Conservation (phyloP, 2,888 invertebrate genomes). For the Ennomos fuscantarius region DNA sequence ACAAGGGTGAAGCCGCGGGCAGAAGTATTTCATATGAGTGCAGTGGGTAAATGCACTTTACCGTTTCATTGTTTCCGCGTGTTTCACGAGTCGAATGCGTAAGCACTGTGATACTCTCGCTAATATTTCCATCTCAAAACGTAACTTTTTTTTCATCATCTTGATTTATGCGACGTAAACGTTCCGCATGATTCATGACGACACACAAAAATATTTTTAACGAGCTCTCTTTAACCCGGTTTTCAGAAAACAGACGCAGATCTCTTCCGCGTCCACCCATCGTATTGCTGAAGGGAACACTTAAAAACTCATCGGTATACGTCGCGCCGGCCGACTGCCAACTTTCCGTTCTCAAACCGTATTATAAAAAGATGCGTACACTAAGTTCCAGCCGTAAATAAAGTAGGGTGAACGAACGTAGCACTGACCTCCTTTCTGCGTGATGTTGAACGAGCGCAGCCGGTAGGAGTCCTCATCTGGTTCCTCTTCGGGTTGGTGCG, state of each 20-base stretch:
- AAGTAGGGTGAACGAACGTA: constrained; percentile 76
- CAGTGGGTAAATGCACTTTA: constrained; percentile 1
- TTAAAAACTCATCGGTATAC: constrained; percentile 46
- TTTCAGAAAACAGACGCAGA: constrained; percentile 42
- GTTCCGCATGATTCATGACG: constrained; percentile 67
- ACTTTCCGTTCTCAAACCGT: constrained; percentile 60
- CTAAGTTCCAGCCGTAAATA: constrained; percentile 65
- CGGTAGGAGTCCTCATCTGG: constrained; percentile 95
- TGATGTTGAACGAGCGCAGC: constrained; percentile 96
- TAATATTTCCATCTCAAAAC: constrained; percentile 47
- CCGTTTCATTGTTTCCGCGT: neutral
- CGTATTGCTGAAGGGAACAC: constrained; percentile 46
- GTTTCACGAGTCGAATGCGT: neutral
- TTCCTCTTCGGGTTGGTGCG: constrained; percentile 80
- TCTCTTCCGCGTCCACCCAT: constrained; percentile 36
- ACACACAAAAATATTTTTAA: constrained; percentile 60
- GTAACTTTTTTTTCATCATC: constrained; percentile 61
- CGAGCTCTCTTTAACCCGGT: constrained; percentile 61
- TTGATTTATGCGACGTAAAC: constrained; percentile 75
- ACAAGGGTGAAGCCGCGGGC: no score
- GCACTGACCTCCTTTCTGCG: constrained; percentile 93
- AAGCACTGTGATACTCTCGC: constrained; percentile 3
- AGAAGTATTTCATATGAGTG: no score
- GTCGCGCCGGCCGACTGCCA: constrained; percentile 66
- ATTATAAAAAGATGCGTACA: constrained; percentile 64